Evolutionary conservation across 1,140 invertebrate genomes (phyloP).

Genomic region (Monomorium pharaonis): DNA sequence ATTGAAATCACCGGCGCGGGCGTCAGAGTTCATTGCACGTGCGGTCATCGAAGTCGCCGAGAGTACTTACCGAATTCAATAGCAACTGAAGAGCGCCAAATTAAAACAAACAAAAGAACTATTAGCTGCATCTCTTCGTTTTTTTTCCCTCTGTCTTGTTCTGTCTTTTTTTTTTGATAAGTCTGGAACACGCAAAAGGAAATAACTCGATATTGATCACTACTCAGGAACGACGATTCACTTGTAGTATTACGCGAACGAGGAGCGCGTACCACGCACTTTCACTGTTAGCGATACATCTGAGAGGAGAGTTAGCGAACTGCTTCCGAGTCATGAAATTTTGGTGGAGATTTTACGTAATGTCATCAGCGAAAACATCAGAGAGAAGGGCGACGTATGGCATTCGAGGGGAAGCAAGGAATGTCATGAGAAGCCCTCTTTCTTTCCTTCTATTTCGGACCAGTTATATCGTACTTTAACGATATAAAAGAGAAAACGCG

Average conservation of each 20-base stretch:
- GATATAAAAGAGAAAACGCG: neutral
- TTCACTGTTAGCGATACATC: constrained; percentile 82
- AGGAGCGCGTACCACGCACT: constrained; percentile 72
- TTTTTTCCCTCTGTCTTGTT: neutral
- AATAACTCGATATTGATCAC: neutral
- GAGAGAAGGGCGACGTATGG: neutral
- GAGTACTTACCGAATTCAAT: constrained; percentile 58
- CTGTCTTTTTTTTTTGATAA: neutral
- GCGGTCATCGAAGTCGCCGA: neutral
- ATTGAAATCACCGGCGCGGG: neutral
- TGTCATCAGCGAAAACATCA: constrained; percentile 27
- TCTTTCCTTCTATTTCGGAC: no score
- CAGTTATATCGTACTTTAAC: neutral
- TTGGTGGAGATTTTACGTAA: constrained; percentile 78
- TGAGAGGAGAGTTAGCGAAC: constrained; percentile 63
- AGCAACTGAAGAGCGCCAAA: neutral
- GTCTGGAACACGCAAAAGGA: neutral
- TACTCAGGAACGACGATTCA: neutral
- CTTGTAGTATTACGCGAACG: neutral
- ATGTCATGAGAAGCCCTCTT: neutral
- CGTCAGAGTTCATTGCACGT: neutral
- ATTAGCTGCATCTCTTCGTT: constrained; percentile 3
- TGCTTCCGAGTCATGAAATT: constrained; percentile 63
- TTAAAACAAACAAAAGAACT: neutral
- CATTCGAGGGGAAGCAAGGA: neutral